Conservation (phyloP, 92 coral and sea anemone species). For the Micromussa lordhowensis region DNA sequence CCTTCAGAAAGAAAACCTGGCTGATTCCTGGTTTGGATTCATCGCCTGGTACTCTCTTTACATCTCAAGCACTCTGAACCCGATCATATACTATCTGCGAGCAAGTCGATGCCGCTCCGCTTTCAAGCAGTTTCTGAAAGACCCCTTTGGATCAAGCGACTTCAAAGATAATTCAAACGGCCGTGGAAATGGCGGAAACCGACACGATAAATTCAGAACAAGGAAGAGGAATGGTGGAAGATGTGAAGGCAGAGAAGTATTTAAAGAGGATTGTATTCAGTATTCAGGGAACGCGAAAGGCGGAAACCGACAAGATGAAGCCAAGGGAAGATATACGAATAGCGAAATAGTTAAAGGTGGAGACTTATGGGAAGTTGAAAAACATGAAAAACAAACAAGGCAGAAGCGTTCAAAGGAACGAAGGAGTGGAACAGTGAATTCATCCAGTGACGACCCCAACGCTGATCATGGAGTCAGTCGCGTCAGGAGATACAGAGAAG, state of each 20-base stretch:
- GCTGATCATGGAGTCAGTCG: not conserved
- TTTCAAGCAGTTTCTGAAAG: not conserved
- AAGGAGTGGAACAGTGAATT: not conserved
- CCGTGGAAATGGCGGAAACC: not conserved
- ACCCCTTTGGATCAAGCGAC: not conserved
- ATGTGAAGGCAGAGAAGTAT: no score
- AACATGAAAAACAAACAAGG: not conserved
- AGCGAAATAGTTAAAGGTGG: not conserved
- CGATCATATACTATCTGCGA: not conserved
- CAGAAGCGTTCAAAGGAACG: not conserved
- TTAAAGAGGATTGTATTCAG: no score
- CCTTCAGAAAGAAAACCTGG: not conserved
- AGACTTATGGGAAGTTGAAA: not conserved
- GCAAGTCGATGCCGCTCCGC: not conserved
- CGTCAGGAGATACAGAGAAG: not conserved
- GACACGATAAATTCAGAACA: not conserved
- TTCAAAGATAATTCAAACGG: not conserved
- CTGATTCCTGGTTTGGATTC: not conserved
- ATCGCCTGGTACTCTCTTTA: not conserved
- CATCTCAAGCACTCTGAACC: constrained; percentile 3
- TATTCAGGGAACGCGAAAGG: not conserved
- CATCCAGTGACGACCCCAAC: not conserved
- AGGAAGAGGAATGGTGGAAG: no score
- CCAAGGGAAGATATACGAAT: not conserved
- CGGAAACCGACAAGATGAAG: not conserved